Conservation (phyloP, 2,113 vertebrate species). For the Protomyctophum bolini region DNA sequence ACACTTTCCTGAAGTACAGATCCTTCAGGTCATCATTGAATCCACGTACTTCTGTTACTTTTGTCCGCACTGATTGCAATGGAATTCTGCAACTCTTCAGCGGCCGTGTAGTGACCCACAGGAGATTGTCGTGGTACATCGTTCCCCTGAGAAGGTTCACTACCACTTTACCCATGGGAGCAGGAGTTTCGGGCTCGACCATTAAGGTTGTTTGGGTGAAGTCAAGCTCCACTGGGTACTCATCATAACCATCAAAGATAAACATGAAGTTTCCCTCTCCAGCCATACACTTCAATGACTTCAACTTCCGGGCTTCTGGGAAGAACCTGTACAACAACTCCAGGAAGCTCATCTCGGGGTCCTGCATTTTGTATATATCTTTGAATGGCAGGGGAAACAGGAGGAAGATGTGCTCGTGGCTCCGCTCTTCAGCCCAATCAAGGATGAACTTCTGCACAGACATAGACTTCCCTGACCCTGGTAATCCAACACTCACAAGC, state of each 20-base stretch:
- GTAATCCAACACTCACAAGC: constrained; percentile 52
- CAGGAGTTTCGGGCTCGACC: constrained; percentile 19
- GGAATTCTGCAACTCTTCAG: constrained; percentile 42
- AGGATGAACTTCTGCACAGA: constrained; percentile 63
- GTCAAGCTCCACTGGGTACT: constrained; percentile 52
- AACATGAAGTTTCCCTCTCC: constrained; percentile 65
- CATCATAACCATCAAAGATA: constrained; percentile 75
- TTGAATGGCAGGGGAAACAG: constrained; percentile 69
- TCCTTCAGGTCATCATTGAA: constrained; percentile 66
- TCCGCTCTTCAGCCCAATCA: constrained; percentile 67
- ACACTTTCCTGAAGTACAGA: constrained; percentile 68
- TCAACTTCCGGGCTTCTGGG: constrained; percentile 65
- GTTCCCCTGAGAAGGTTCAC: constrained; percentile 70
- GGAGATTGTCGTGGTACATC: constrained; percentile 41
- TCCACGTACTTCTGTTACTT: constrained; percentile 64
- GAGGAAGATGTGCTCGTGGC: constrained; percentile 61
- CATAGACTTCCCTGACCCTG: constrained; percentile 73
- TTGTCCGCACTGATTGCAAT: constrained; percentile 45
- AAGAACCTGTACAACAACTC: constrained; percentile 66
- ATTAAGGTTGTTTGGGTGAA: constrained; percentile 54
- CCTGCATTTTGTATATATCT: constrained; percentile 62
- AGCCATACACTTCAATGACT: constrained; percentile 26
- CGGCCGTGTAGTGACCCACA: constrained; percentile 57
- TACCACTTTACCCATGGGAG: constrained; percentile 55
- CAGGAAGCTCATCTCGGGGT: constrained; percentile 39